Evolutionary conservation across 2,888 invertebrate species (phyloP).

Genomic region (Diachrysia chrysitis): DNA sequence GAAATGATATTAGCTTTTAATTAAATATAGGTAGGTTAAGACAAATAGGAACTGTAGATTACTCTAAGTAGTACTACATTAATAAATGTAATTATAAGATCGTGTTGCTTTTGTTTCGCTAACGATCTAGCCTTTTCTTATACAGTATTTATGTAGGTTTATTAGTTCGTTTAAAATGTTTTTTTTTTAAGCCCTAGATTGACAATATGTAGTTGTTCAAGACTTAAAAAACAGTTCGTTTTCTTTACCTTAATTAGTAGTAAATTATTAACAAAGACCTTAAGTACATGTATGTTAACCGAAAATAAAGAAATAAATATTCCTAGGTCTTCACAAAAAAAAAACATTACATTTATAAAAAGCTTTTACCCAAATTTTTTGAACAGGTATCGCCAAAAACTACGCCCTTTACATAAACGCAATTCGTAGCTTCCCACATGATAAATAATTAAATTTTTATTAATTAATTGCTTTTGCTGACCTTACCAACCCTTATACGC

Average conservation of each 20-base stretch:
- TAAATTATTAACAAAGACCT: no score
- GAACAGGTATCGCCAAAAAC: background rate
- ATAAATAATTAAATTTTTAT: conserved; percentile 48
- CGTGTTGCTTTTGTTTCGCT: conserved; percentile 3
- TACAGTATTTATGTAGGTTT: background rate
- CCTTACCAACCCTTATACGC: conserved; percentile 66
- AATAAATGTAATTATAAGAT: conserved; percentile 32
- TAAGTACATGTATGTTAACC: no score
- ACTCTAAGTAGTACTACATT: conserved; percentile 26
- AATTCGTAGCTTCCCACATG: conserved; percentile 22
- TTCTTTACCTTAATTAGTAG: no score
- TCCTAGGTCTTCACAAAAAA: background rate
- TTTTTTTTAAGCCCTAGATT: no score
- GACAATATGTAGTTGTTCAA: no score
- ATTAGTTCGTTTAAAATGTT: background rate
- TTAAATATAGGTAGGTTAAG: conserved; percentile 54
- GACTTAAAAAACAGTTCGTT: no score
- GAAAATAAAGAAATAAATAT: no score
- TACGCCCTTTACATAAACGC: conserved; percentile 1
- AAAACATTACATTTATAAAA: background rate
- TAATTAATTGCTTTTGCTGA: conserved; percentile 57
- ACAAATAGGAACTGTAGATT: conserved; percentile 34
- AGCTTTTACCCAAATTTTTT: background rate
- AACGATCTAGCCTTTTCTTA: background rate
- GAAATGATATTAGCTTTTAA: conserved; percentile 63